Evolutionary conservation across 1,140 invertebrate genomes (phyloP), one percentile per base, ranked within the genome.

Genomic region (Diploscapter pachys): DNA sequence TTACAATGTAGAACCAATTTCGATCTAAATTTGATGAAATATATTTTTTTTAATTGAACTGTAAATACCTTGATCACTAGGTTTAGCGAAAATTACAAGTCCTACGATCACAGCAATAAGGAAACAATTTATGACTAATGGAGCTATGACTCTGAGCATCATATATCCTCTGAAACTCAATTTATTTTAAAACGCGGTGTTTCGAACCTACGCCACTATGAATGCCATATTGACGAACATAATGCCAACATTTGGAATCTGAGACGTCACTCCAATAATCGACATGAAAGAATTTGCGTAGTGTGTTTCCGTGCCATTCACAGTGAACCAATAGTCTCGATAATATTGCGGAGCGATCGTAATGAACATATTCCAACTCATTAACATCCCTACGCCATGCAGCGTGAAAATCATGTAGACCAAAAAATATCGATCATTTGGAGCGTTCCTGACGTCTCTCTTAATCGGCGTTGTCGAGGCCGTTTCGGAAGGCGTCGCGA

Each of bases 331-430:
- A 49, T 76, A 76, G 51, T 76, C 69, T 49, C 54, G 61, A 67
- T 76, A 76, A 49, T 76, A 76, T 52, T 76, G 75, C 48, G 75
- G 75, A 31, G 75, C 75, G 54, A 76, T 76, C 48, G 75, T 76
- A 57, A 76, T 76, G 50, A 76, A 76, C 74, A 76, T 76, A 57
- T 76, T 76, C 74, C 74, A 76, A 8, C 61, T 61, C 63, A 76
- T 70, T 4, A 76, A 65, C 75, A 76, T 71, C 67, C 75, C 75
- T 49, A 72, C 56, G 51, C 75, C 75, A 31, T 76, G 69, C 49
- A 76, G 72, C 48, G 65, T 63, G 52, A 76, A 67, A 54, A 76
- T 71, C 1, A 62, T 62, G 63, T 76, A 76, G 49, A 76, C 75
- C 2, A 76, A 13, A 61, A 53, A 72, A 52, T 56, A 64, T 68